Conservation (phyloP, 2,888 invertebrate genomes). For the Athalia circularis region DNA sequence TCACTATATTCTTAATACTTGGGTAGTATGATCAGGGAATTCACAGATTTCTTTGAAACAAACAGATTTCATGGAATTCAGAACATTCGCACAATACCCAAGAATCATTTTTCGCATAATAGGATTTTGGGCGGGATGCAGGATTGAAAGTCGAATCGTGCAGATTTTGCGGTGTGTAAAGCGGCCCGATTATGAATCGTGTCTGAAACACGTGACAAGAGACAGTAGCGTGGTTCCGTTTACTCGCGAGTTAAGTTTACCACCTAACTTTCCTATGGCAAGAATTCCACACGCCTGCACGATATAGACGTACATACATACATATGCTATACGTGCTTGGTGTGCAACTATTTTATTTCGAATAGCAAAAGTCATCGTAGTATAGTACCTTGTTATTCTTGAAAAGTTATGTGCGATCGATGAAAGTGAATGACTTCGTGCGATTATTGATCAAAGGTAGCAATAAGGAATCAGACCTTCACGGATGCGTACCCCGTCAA, state of each 20-base stretch:
- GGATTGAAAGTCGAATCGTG: conserved; percentile 8
- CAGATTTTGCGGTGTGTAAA: background rate
- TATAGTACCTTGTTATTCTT: too few relatives aligned
- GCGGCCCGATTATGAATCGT: background rate
- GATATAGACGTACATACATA: background rate
- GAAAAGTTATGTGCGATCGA: conserved; percentile 15
- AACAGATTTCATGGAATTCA: too few relatives aligned
- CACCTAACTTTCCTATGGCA: background rate
- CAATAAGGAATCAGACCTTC: background rate
- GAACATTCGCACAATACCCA: too few relatives aligned
- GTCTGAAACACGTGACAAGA: conserved; percentile 14
- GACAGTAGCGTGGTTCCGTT: background rate
- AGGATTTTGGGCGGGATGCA: too few relatives aligned
- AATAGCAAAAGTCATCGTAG: conserved; percentile 17
- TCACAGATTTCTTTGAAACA: too few relatives aligned
- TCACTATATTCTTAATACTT: too few relatives aligned
- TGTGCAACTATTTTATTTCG: background rate
- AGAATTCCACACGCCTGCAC: conserved; percentile 16
- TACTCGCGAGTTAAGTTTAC: conserved; percentile 9
- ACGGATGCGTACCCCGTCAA: too few relatives aligned
- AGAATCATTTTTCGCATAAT: too few relatives aligned
- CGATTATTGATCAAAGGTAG: background rate
- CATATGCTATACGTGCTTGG: background rate
- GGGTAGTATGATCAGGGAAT: too few relatives aligned
- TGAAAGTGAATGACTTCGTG: conserved; percentile 40